Conservation (phyloP, 2,888 invertebrate species). For the Mechanitis mazaeus region DNA sequence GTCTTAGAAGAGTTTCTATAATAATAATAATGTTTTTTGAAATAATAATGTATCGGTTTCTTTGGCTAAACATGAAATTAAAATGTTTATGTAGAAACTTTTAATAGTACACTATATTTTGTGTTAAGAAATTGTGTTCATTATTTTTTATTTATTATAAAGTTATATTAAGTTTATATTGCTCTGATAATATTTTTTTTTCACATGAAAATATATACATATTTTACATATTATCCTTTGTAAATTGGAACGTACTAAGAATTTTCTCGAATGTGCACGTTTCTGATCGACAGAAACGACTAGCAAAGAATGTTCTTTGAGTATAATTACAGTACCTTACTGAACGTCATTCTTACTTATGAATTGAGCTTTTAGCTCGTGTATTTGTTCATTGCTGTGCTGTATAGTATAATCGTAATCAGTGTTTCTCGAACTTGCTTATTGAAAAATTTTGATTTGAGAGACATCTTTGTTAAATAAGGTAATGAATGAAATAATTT, state of each 20-base stretch:
- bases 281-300: constrained; percentile 25
- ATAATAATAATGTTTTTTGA: no score
- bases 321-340: neutral
- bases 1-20: no score
- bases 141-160: no score
- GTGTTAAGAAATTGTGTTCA: no score
- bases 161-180: no score
- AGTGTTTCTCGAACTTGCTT: constrained; percentile 39
- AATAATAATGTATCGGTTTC: no score
- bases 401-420: constrained; percentile 28
- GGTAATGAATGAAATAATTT: constrained; percentile 11
- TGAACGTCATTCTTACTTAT: constrained; percentile 34
- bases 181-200: no score
- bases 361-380: constrained; percentile 26
- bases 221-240: no score
- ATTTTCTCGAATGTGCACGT: constrained; percentile 38
- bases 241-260: constrained; percentile 26
- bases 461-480: constrained; percentile 15
- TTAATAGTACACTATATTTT: no score
- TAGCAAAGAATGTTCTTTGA: constrained; percentile 17
- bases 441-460: constrained; percentile 18
- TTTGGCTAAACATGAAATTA: no score
- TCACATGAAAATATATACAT: no score
- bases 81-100: no score
- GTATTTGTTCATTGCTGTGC: constrained; percentile 28